Evolutionary conservation across 2,113 vertebrate species (phyloP).

Genomic region (Felis catus): DNA sequence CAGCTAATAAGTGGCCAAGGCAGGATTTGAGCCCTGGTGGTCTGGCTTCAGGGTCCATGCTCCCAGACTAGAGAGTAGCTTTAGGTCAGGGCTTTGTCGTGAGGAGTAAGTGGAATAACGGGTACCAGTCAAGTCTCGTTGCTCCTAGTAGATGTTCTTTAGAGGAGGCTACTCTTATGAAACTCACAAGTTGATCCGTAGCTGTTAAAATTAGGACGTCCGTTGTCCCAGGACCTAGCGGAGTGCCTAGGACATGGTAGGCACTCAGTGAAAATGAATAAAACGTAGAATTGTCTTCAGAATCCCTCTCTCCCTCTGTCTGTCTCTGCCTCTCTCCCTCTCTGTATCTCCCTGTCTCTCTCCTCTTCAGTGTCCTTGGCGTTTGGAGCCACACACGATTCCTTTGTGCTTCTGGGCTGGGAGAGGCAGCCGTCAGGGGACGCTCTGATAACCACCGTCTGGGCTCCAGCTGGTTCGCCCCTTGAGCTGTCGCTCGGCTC

Average conservation of each 20-base stretch:
- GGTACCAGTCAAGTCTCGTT: no score
- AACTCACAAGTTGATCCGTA: neutral
- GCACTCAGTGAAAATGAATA: neutral
- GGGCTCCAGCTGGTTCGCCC: neutral
- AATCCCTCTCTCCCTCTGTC: neutral
- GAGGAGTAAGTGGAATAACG: no score
- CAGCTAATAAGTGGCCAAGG: neutral
- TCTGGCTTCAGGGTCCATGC: neutral
- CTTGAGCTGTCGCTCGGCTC: neutral
- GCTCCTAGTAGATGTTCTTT: neutral
- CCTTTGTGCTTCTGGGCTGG: neutral
- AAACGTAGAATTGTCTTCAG: neutral
- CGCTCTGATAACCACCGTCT: neutral
- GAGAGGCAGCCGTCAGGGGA: neutral
- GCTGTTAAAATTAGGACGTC: neutral
- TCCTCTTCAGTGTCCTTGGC: neutral
- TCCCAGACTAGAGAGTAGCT: neutral
- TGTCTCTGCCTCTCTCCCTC: neutral
- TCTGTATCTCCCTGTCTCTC: no score
- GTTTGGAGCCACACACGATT: neutral
- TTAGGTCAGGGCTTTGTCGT: accelerated
- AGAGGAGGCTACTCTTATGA: neutral
- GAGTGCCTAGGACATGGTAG: neutral
- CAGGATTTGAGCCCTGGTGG: neutral
- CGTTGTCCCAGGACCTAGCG: neutral